Evolutionary conservation across 1,140 invertebrate species (phyloP).

Genomic region (Drosophila subpulchrella): DNA sequence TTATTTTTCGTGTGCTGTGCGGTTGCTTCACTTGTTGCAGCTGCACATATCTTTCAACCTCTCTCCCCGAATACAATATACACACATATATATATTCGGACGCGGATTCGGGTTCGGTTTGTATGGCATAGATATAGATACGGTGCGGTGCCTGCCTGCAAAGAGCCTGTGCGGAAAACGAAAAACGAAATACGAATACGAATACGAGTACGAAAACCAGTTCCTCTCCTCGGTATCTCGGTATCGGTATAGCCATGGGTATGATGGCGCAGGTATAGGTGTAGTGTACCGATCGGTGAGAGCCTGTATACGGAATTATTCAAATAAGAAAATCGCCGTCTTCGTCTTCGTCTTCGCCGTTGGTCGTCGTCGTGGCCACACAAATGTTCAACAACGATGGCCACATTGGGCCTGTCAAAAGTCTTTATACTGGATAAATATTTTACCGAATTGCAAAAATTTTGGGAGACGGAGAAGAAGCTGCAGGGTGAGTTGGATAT

Average conservation of each 20-base stretch:
- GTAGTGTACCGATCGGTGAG: constrained; percentile 2
- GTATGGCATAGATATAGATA: constrained; percentile 71
- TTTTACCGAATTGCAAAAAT: constrained; percentile 97
- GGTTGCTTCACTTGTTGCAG: constrained; percentile 75
- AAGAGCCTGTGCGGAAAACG: constrained; percentile 62
- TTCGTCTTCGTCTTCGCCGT: constrained; percentile 16
- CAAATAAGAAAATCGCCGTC: constrained; percentile 76
- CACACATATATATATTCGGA: constrained; percentile 23
- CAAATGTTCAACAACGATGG: constrained; percentile 85
- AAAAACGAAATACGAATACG: constrained; percentile 7
- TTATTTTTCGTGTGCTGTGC: constrained; percentile 61
- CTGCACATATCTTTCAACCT: constrained; percentile 41
- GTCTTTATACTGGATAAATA: constrained; percentile 99
- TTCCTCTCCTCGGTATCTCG: constrained; percentile 47
- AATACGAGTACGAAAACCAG: constrained; percentile 58
- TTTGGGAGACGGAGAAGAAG: constrained; percentile 98
- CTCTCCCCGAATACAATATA: neutral
- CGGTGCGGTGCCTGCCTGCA: constrained; percentile 16
- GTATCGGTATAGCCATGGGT: neutral
- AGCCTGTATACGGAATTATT: constrained; percentile 74
- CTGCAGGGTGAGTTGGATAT: constrained; percentile 91
- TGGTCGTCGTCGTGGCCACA: constrained; percentile 52
- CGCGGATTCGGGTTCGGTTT: constrained; percentile 44
- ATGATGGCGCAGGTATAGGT: neutral
- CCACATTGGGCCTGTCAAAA: constrained; percentile 96